Percentiles rank a stretch among this genome's conserved stretches.
Conservation (phyloP, 1,140 invertebrate species). For the Drosophila truncata region DNA sequence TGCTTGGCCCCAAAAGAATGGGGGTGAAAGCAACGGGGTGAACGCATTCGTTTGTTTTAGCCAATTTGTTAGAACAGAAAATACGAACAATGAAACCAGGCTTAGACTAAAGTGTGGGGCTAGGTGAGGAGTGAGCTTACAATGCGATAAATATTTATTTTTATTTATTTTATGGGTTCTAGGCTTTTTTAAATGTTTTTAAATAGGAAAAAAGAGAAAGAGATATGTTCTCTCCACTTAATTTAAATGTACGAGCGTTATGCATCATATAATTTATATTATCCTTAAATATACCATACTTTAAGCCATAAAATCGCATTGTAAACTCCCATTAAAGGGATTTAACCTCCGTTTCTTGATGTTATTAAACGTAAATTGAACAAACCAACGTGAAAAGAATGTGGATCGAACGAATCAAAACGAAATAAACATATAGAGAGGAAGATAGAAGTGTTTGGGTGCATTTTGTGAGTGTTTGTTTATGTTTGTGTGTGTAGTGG, state of each 20-base stretch:
- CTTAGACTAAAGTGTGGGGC: conserved; percentile 3
- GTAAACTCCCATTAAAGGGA: conserved; percentile 5
- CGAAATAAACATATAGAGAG: conserved; percentile 33
- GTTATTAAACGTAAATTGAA: conserved; percentile 16
- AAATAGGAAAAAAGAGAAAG: too few relatives aligned
- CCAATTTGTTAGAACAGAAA: conserved; percentile 31
- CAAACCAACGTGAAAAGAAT: conserved; percentile 37
- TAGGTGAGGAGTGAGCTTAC: conserved; percentile 6
- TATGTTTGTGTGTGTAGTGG: conserved; percentile 2
- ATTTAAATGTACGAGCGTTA: not conserved
- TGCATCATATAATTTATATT: not conserved
- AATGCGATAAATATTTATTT: not conserved
- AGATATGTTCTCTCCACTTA: not conserved
- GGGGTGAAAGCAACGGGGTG: conserved; percentile 23
- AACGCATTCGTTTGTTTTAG: conserved; percentile 35
- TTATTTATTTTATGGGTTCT: not conserved
- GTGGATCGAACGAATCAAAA: conserved; percentile 42
- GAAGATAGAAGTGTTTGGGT: conserved; percentile 5
- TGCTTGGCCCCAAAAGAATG: conserved; percentile 16
- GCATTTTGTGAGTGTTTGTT: not conserved
- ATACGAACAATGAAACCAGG: conserved; percentile 28
- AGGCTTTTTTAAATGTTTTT: not conserved
- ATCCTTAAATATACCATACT: not conserved
- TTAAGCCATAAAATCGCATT: not conserved
- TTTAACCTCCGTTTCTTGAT: not conserved